A percentile compares a stretch with the other conserved stretches of the same genome.
Evolutionary conservation across 2,797 vertebrate species (phyloP).

Genomic region (Lithobates sylvaticus): DNA sequence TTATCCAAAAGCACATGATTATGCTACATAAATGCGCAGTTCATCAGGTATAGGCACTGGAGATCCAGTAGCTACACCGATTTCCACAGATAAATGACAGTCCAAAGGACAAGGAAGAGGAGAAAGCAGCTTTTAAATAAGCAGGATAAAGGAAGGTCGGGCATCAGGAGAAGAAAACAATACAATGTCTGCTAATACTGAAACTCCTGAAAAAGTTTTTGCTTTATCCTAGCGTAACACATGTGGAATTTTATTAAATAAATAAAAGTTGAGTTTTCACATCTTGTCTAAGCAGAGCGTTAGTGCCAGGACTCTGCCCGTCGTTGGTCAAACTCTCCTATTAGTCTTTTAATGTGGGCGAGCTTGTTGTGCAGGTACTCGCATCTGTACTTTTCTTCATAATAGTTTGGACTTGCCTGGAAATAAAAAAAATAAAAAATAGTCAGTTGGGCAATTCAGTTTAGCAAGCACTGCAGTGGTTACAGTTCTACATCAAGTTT

Average conservation of each 20-base stretch:
- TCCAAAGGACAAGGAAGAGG: conserved; percentile 62
- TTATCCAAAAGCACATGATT: conserved; percentile 69
- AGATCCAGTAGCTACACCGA: conserved; percentile 68
- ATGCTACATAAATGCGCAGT: conserved; percentile 65
- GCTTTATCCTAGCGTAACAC: conserved; percentile 69
- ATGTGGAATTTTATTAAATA: conserved; percentile 75
- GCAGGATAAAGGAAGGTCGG: conserved; percentile 51
- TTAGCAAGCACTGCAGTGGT: background rate
- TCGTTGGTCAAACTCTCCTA: conserved; percentile 89
- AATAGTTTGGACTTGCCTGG: conserved; percentile 86
- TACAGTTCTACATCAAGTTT: too few relatives aligned
- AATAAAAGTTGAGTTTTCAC: conserved; percentile 74
- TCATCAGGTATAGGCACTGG: conserved; percentile 46
- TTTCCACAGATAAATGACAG: conserved; percentile 72
- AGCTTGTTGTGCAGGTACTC: conserved; percentile 93
- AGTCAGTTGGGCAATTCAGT: background rate
- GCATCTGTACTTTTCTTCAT: conserved; percentile 87
- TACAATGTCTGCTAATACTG: conserved; percentile 72
- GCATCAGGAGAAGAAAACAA: conserved; percentile 66
- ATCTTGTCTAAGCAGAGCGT: conserved; percentile 67
- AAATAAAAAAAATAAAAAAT: conserved; percentile 49
- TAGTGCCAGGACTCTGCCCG: conserved; percentile 81
- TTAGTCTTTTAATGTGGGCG: conserved; percentile 90
- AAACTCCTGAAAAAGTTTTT: conserved; percentile 70
- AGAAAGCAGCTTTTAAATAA: conserved; percentile 71